Percentiles rank a stretch among this genome's conserved stretches.
These are phyloP conservation scores for Ophioninae sp. DNA, from an alignment of 2,888 invertebrate genomes.

Conservation along the genomic window DNA sequence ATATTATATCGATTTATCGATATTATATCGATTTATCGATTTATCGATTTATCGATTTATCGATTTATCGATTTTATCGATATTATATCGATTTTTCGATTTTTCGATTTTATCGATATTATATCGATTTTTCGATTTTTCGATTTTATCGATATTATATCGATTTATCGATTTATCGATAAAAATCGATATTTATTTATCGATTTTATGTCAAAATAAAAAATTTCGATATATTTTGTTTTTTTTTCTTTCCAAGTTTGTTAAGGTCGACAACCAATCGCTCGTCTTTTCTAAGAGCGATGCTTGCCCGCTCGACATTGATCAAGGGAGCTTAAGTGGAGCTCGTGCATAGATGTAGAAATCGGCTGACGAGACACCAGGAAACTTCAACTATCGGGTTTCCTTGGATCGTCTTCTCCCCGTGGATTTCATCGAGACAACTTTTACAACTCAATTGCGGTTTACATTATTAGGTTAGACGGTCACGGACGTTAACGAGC, in stretches of 20 bases:
- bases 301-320: not conserved
- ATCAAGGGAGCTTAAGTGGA: not conserved
- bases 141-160: too few species aligned
- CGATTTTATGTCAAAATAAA: too few species aligned
- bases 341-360: not conserved
- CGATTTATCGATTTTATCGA: too few species aligned
- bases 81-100: too few species aligned
- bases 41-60: too few species aligned
- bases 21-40: too few species aligned
- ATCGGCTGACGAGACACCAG: not conserved
- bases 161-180: too few species aligned
- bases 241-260: not conserved
- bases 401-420: not conserved
- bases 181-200: too few species aligned
- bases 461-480: slow-evolving; percentile 51
- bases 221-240: not conserved
- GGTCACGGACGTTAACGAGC: slow-evolving; percentile 35
- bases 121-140: too few species aligned
- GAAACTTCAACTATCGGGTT: slow-evolving; percentile 35
- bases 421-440: slow-evolving; percentile 5
- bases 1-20: too few species aligned
- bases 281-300: not conserved
- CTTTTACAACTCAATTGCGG: slow-evolving; percentile 34
- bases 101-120: too few species aligned
- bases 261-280: not conserved